These are phyloP conservation scores for Camponotus vicinus DNA, from an alignment of 1,140 invertebrate genomes.

Conservation along the genomic window DNA sequence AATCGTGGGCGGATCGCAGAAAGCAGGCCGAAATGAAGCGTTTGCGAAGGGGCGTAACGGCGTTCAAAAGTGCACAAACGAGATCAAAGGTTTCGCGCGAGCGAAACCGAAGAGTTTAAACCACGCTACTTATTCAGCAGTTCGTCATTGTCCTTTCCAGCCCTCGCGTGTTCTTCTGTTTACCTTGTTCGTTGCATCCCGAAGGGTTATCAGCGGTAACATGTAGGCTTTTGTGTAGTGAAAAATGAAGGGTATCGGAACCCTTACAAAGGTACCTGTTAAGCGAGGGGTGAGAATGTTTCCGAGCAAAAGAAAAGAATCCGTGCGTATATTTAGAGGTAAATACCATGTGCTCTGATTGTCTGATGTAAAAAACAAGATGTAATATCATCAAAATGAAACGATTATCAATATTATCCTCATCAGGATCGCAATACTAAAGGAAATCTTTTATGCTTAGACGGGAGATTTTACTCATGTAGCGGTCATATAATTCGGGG, in stretches of 20 bases:
- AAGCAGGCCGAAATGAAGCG: slow-evolving; percentile 41
- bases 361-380: background rate
- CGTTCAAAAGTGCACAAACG: slow-evolving; percentile 47
- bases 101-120: slow-evolving; percentile 63
- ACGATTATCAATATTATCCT: background rate
- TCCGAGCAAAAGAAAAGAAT: slow-evolving; percentile 58
- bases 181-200: slow-evolving; percentile 68
- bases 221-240: slow-evolving; percentile 67
- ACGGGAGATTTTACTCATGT: background rate
- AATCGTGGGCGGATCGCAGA: slow-evolving; percentile 17
- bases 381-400: slow-evolving; percentile 21
- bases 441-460: background rate
- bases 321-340: slow-evolving; percentile 27
- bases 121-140: slow-evolving; percentile 56
- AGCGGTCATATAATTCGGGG: slow-evolving; percentile 10
- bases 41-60: slow-evolving; percentile 46
- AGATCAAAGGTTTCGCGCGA: slow-evolving; percentile 57
- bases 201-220: slow-evolving; percentile 73
- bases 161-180: slow-evolving; percentile 65
- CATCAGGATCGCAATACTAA: no score
- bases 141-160: slow-evolving; percentile 61
- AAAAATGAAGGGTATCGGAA: slow-evolving; percentile 69
- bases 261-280: slow-evolving; percentile 48
- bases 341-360: slow-evolving; percentile 31
- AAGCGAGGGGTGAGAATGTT: slow-evolving; percentile 45